These are phyloP conservation scores for Caenorhabditis wallacei DNA, from an alignment of 2,888 invertebrate species.

Conservation along the genomic window DNA sequence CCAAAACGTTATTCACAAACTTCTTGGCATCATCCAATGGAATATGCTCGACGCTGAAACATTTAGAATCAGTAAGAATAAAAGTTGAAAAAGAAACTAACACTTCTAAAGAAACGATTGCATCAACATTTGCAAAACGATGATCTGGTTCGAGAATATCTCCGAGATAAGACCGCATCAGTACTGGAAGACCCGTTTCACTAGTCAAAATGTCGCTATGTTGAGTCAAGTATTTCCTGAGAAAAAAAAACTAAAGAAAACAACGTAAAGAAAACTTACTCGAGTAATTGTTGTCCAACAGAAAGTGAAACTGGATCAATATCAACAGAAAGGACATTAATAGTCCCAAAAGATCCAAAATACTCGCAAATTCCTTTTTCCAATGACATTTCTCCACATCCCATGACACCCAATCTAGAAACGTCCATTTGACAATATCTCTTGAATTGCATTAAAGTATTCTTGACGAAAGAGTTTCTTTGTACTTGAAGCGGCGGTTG, in stretches of 20 bases:
- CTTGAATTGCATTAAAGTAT: slow-evolving; percentile 41
- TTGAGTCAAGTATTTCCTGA: slow-evolving; percentile 40
- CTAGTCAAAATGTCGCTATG: slow-evolving; percentile 3
- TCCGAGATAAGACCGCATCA: slow-evolving; percentile 59
- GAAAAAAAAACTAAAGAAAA: slow-evolving; percentile 15
- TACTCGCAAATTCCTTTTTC: slow-evolving; percentile 46
- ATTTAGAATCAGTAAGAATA: background rate
- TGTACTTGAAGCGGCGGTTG: slow-evolving; percentile 65
- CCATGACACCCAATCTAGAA: slow-evolving; percentile 59
- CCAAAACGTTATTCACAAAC: slow-evolving; percentile 82
- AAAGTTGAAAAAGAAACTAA: slow-evolving; percentile 24
- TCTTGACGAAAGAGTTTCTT: slow-evolving; percentile 55
- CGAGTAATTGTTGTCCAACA: slow-evolving; percentile 52
- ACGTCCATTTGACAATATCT: slow-evolving; percentile 7
- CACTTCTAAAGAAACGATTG: slow-evolving; percentile 73
- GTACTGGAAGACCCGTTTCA: slow-evolving; percentile 54
- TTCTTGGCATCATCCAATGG: slow-evolving; percentile 77
- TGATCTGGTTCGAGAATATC: slow-evolving; percentile 64
- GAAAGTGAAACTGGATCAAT: slow-evolving; percentile 58
- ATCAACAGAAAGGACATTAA: slow-evolving; percentile 66
- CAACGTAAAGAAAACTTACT: slow-evolving; percentile 47
- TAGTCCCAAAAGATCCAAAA: slow-evolving; percentile 39
- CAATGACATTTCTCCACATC: slow-evolving; percentile 70
- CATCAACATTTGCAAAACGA: slow-evolving; percentile 65
- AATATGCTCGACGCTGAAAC: slow-evolving; percentile 84